Conservation (phyloP, 2,797 vertebrate genomes). For the Melanogrammus aeglefinus region DNA sequence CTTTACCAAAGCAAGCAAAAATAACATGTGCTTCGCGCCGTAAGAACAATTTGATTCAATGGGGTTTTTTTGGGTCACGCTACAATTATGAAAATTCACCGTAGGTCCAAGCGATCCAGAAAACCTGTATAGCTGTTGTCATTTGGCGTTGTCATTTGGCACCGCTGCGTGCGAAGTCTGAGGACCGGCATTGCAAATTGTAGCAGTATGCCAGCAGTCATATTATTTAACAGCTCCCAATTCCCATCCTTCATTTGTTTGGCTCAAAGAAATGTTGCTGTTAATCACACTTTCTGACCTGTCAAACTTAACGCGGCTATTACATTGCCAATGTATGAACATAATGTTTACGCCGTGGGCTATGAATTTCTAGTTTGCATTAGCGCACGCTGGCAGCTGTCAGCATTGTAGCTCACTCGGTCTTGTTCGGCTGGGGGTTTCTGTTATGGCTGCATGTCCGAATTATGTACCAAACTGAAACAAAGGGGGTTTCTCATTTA, state of each 20-base stretch:
- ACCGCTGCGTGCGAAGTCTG: too few relatives aligned
- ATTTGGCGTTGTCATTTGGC: not conserved
- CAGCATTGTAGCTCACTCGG: too few relatives aligned
- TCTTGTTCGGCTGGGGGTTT: not conserved
- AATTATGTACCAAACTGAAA: not conserved
- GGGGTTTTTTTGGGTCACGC: not conserved
- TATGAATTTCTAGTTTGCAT: not conserved
- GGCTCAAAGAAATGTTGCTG: not conserved
- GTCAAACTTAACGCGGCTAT: not conserved
- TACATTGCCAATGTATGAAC: not conserved
- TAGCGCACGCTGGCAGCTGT: not conserved
- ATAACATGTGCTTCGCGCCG: not conserved
- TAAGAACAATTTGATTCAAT: too few relatives aligned
- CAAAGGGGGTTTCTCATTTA: not conserved
- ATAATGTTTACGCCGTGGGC: not conserved
- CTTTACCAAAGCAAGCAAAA: not conserved
- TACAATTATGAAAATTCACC: not conserved
- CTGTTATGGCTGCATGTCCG: not conserved
- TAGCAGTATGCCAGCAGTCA: not conserved
- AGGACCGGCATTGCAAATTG: too few relatives aligned
- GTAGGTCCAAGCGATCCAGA: not conserved
- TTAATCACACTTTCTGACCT: not conserved
- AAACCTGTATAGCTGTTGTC: not conserved
- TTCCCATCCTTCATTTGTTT: not conserved
- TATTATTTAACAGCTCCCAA: not conserved